These are phyloP conservation scores for Cyprinodon tularosa DNA, from an alignment of 2,113 vertebrate genomes.

Conservation along the genomic window DNA sequence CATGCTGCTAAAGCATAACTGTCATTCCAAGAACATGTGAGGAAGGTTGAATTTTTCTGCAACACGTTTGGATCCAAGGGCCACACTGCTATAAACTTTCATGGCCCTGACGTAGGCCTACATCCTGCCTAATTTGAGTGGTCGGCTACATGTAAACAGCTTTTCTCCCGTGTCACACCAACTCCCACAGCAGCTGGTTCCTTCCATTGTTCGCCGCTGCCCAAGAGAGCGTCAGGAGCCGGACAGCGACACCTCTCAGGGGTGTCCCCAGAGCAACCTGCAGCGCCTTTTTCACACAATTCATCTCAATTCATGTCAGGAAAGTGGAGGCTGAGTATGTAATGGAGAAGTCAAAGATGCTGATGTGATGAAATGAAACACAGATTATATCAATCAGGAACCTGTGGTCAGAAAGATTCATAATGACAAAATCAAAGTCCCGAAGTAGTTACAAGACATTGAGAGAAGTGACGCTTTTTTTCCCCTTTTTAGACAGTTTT, in stretches of 20 bases:
- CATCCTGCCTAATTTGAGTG: constrained; percentile 44
- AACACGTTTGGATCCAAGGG: not conserved
- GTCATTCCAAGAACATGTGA: constrained; percentile 13
- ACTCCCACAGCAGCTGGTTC: constrained; percentile 78
- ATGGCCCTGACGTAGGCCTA: constrained; percentile 23
- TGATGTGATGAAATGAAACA: not conserved
- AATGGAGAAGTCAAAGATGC: not conserved
- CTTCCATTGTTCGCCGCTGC: constrained; percentile 73
- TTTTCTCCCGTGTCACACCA: constrained; percentile 49
- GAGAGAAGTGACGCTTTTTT: too few species aligned
- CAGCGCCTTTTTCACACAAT: constrained; percentile 49
- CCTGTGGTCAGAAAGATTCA: not conserved
- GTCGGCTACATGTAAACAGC: constrained; percentile 66
- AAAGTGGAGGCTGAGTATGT: rapidly evolving
- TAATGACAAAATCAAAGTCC: not conserved
- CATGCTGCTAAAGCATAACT: not conserved
- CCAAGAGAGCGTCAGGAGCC: constrained; percentile 54
- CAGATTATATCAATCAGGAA: not conserved
- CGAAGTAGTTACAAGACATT: too few species aligned
- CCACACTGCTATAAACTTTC: not conserved
- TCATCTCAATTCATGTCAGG: constrained; percentile 45
- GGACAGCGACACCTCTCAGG: constrained; percentile 63
- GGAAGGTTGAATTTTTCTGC: constrained; percentile 21
- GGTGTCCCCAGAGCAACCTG: constrained; percentile 58
- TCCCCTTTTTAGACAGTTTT: too few species aligned